Evolutionary conservation across 2,888 invertebrate species (phyloP).

Genomic region (Heliconius ethilla): DNA sequence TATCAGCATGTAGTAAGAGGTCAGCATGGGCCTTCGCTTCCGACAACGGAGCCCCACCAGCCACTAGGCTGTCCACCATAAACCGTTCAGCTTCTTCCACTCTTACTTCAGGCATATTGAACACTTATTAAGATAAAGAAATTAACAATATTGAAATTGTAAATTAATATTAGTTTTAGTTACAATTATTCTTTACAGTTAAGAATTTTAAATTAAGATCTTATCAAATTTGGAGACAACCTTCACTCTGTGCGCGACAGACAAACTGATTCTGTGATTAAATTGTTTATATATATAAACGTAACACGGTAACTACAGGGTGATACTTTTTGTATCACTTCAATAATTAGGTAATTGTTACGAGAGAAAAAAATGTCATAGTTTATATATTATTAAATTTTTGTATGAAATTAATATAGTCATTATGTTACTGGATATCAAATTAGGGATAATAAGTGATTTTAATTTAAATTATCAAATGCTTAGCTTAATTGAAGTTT

Average conservation of each 20-base stretch:
- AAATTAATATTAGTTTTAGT: background rate
- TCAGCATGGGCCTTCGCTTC: conserved; percentile 85
- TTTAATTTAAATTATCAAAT: background rate
- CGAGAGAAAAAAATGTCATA: background rate
- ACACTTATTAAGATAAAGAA: conserved; percentile 12
- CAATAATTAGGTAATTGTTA: conserved; percentile 9
- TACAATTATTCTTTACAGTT: background rate
- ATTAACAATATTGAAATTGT: background rate
- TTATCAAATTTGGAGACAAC: background rate
- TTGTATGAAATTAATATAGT: background rate
- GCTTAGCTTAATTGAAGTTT: background rate
- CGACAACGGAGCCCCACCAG: conserved; percentile 80
- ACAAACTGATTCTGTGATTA: conserved; percentile 7
- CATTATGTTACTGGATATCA: background rate
- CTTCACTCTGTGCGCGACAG: background rate
- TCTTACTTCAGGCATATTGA: conserved; percentile 69
- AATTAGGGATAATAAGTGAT: background rate
- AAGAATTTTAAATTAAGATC: background rate
- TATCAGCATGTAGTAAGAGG: conserved; percentile 87
- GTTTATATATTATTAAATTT: background rate
- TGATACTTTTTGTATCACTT: conserved; percentile 2
- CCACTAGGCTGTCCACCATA: conserved; percentile 82
- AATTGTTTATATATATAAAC: conserved; percentile 16
- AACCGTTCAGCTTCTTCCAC: conserved; percentile 82
- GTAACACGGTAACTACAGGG: background rate